Percentiles rank a stretch among this genome's conserved stretches.
phyloP scores from a whole-genome alignment of 2,797 vertebrate genomes.

The Carduelis carduelis region DNA sequence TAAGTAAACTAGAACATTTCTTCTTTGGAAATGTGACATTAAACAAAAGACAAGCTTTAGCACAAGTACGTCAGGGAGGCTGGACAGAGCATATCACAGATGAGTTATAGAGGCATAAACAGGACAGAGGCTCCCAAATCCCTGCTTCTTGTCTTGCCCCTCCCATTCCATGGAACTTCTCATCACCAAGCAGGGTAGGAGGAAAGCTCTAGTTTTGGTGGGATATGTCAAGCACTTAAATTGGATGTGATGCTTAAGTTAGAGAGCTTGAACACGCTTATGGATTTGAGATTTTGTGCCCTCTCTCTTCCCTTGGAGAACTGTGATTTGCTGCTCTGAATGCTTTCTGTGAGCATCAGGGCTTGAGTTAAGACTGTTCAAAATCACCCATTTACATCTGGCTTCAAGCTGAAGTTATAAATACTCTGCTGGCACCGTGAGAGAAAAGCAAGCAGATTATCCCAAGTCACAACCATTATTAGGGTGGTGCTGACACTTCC shows the following conservation, averaged over 20 bases:
- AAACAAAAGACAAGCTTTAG: not conserved
- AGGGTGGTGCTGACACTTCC: not conserved
- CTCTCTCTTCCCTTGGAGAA: not conserved
- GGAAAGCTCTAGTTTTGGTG: not conserved
- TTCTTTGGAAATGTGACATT: not conserved
- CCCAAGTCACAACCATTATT: not conserved
- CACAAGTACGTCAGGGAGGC: fast-evolving
- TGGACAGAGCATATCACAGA: fast-evolving
- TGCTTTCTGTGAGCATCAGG: not conserved
- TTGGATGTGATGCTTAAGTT: not conserved
- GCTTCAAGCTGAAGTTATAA: not conserved
- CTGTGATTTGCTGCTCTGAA: not conserved
- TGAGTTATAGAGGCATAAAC: not conserved
- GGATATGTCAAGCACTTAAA: not conserved
- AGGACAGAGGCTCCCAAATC: not conserved
- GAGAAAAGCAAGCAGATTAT: not conserved
- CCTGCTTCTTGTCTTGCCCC: not conserved
- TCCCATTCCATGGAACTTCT: not conserved
- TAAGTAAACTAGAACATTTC: not conserved
- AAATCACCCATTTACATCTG: not conserved
- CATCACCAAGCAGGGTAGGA: not conserved
- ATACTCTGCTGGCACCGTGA: not conserved
- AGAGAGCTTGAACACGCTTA: not conserved
- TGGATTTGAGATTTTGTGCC: not conserved
- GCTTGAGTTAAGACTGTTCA: not conserved